Base-by-base conservation (phyloP, 2,888 invertebrate genomes). In the Hedychridium roseum region DNA sequence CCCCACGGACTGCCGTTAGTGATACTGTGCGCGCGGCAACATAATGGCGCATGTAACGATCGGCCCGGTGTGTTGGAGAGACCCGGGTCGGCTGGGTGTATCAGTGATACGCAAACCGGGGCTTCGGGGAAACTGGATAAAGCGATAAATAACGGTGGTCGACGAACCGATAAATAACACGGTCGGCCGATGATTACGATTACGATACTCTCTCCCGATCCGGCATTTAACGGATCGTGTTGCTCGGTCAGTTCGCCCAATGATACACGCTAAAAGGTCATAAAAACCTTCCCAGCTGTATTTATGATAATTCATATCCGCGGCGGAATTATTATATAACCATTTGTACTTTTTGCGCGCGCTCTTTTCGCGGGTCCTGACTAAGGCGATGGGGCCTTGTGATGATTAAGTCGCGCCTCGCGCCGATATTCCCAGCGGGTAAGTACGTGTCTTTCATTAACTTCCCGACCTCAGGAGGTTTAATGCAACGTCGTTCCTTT, bases 1-100 rank as follows among this genome's bases (percentile, higher is more conserved):
- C n/a, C 45, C 35, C 32, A 41, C 46, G 23, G 42, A 54, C 51
- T 53, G 58, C 59, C 45, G 60, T 60, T 62, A 59, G 57, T 40
- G 51, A 61, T 61, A 53, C 49, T 36, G 50, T 35, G 40, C 36
- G 50, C 49, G 32, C 36, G n/a, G 32, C 50, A 57, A 56, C 60
- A 54, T 66, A 66, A 66, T 64, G 57, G 55, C 41, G 53, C 57
- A 43, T 55, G 56, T 59, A 61, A 65, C 52, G 58, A 67, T 61
- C 67, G 57, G 27, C 37, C 38, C 47, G 46, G 28, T 32, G 44
- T 50, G 47, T 4, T n/a, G n/a, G 28, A 38, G 30, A 41, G 42
- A 43, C 53, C 52, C 43, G 35, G 44, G 62, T 54, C 37, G 47
- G 39, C 46, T 37, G 23, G 43, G 37, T 27, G 43, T 49, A 41